These are phyloP conservation scores for Pilophorus perplexus DNA, from an alignment of 2,888 invertebrate species.

Conservation along the genomic window DNA sequence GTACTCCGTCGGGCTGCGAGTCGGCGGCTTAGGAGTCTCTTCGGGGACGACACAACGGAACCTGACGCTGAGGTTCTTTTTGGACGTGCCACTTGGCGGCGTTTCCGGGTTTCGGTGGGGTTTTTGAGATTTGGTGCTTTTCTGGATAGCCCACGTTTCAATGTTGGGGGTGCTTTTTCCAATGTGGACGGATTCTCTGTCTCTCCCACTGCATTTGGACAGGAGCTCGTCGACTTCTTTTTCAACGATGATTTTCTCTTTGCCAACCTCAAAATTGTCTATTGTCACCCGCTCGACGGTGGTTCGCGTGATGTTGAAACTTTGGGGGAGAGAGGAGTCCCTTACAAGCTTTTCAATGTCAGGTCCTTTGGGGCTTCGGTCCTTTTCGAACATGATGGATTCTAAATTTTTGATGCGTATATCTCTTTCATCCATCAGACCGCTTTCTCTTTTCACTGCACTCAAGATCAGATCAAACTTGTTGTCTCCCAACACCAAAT, in stretches of 20 bases:
- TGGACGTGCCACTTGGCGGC: constrained; percentile 41
- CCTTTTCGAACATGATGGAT: constrained; percentile 34
- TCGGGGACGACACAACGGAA: constrained; percentile 44
- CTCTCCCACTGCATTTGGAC: constrained; percentile 51
- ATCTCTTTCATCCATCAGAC: constrained; percentile 27
- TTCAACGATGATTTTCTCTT: constrained; percentile 48
- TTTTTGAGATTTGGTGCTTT: constrained; percentile 16
- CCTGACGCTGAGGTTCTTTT: constrained; percentile 44
- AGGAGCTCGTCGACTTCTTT: constrained; percentile 53
- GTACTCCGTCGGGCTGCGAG: constrained; percentile 39
- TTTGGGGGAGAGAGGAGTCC: constrained; percentile 48
- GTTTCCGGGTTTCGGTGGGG: constrained; percentile 24
- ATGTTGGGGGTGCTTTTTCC: constrained; percentile 43
- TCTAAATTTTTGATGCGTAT: constrained; percentile 29
- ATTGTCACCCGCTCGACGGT: constrained; percentile 40
- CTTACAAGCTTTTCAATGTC: constrained; percentile 54
- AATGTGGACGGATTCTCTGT: constrained; percentile 51
- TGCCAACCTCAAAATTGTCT: constrained; percentile 34
- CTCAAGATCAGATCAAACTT: constrained; percentile 31
- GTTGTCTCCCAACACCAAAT: constrained; percentile 23
- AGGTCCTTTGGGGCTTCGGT: constrained; percentile 56
- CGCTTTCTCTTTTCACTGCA: constrained; percentile 31
- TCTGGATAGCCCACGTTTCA: constrained; percentile 55
- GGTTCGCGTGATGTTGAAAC: constrained; percentile 40
- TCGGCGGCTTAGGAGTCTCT: constrained; percentile 29